phyloP scores from a whole-genome alignment of 2,113 vertebrate genomes.

The Plotosus lineatus region DNA sequence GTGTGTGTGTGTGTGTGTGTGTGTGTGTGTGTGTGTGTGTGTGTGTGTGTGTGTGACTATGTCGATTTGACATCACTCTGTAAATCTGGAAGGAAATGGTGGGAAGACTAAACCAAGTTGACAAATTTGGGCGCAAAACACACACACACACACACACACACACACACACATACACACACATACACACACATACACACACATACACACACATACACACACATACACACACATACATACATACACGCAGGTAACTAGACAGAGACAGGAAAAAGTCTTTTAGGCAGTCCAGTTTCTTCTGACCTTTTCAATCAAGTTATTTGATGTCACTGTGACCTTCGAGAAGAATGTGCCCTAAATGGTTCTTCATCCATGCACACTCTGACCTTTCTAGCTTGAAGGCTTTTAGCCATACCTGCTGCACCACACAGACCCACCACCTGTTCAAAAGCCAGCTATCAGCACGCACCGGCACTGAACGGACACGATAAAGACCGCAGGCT shows the following conservation, averaged over 20 bases:
- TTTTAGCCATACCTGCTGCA: slow-evolving; percentile 54
- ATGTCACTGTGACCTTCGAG: slow-evolving; percentile 53
- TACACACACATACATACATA: neutral
- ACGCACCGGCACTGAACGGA: slow-evolving; percentile 28
- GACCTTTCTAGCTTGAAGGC: slow-evolving; percentile 54
- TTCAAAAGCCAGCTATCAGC: slow-evolving; percentile 34
- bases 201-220: neutral
- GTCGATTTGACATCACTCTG: neutral
- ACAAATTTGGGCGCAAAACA: neutral
- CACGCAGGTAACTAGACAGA: neutral
- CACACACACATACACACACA: neutral
- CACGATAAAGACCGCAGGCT: slow-evolving; percentile 38
- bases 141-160: neutral
- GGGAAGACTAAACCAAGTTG: neutral
- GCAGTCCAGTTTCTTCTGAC: slow-evolving; percentile 14
- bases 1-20: too few species aligned
- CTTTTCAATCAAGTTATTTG: slow-evolving; percentile 43
- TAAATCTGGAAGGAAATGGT: neutral
- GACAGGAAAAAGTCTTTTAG: neutral
- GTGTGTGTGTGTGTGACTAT: neutral
- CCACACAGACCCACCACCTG: slow-evolving; percentile 53
- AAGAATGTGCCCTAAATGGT: slow-evolving; percentile 51
- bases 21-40: too few species aligned
- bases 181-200: neutral
- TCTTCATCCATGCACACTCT: slow-evolving; percentile 52